Evolutionary conservation across 2,888 invertebrate species (phyloP).

Genomic region (Brenthis ino): DNA sequence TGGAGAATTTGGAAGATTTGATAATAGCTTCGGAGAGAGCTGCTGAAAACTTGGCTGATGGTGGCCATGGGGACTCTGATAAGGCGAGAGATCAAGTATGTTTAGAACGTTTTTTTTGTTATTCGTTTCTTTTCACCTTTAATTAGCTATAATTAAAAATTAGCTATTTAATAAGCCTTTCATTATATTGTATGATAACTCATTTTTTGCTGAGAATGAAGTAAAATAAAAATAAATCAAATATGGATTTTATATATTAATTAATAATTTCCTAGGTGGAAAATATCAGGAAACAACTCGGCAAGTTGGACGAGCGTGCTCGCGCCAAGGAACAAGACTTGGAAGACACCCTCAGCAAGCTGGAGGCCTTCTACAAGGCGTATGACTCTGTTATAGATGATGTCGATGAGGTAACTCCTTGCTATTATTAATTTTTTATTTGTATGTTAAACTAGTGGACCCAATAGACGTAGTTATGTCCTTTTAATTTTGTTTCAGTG

Average conservation of each 20-base stretch:
- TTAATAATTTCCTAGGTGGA: conserved; percentile 75
- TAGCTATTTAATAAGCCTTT: too few species aligned
- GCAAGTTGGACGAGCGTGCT: conserved; percentile 90
- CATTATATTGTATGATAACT: too few species aligned
- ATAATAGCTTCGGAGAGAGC: conserved; percentile 86
- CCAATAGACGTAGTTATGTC: too few species aligned
- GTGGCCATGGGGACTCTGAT: conserved; percentile 92
- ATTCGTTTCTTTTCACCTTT: background rate
- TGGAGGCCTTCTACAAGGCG: conserved; percentile 92
- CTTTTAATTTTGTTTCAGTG: too few species aligned
- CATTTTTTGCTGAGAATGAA: too few species aligned
- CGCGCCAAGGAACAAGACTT: conserved; percentile 90
- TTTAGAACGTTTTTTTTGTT: background rate
- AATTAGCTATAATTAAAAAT: background rate
- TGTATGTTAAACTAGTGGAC: too few species aligned
- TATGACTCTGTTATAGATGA: conserved; percentile 89
- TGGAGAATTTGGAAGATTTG: conserved; percentile 85
- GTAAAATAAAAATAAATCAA: too few species aligned
- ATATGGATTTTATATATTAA: too few species aligned
- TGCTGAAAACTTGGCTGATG: conserved; percentile 90
- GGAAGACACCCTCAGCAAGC: conserved; percentile 87
- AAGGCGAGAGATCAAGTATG: conserved; percentile 90
- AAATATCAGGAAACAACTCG: conserved; percentile 89
- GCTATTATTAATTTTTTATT: background rate
- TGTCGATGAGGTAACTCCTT: conserved; percentile 84